phyloP scores from a whole-genome alignment of 2,888 invertebrate species.

The Drosophila kanekoi region DNA sequence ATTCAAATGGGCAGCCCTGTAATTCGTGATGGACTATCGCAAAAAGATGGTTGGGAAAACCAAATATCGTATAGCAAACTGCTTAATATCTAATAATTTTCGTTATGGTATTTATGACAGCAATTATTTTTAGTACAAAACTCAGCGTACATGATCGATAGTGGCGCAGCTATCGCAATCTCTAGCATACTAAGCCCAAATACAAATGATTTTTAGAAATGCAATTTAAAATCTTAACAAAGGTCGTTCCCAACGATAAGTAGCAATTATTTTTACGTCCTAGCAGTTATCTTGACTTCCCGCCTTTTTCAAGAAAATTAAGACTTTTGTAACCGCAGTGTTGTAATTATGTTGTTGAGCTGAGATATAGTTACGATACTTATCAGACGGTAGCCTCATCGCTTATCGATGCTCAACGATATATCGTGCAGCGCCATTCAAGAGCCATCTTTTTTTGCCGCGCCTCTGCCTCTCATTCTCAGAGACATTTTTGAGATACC shows the following conservation, averaged over 20 bases:
- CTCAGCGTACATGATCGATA: not conserved
- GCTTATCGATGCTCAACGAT: constrained; percentile 23
- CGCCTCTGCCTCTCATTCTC: constrained; percentile 42
- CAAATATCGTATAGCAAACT: not conserved
- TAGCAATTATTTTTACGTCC: not conserved
- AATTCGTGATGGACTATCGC: not conserved
- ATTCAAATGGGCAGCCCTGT: not conserved
- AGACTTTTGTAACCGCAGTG: not conserved
- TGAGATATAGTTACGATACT: not conserved
- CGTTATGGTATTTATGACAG: not conserved
- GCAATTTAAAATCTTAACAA: not conserved
- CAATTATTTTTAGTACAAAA: not conserved
- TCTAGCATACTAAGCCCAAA: not conserved
- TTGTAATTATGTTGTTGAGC: not conserved
- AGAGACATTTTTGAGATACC: constrained; percentile 22
- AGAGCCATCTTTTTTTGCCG: constrained; percentile 50
- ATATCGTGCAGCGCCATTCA: constrained; percentile 14
- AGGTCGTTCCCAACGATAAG: not conserved
- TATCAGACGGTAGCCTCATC: not conserved
- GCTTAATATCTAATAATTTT: not conserved
- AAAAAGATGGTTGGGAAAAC: not conserved
- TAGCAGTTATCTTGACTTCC: not conserved
- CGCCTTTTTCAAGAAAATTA: not conserved
- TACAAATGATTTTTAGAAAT: not conserved
- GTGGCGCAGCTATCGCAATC: not conserved